A percentile compares a stretch with the other conserved stretches of the same genome.
phyloP scores from a whole-genome alignment of 2,113 vertebrate species.

The Lycaon pictus region DNA sequence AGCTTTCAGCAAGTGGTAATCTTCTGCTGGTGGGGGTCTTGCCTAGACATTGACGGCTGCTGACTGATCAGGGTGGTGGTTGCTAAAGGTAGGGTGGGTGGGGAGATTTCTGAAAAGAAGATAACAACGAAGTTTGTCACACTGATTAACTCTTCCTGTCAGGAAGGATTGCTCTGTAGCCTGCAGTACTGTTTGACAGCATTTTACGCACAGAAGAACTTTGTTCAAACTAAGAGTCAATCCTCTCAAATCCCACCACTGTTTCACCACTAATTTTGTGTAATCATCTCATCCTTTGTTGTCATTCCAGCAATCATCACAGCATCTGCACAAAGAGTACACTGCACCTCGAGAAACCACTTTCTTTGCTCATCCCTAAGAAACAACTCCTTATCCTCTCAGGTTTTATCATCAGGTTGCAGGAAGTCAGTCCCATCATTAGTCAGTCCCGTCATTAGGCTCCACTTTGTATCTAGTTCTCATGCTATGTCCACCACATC shows the following conservation, averaged over 20 bases:
- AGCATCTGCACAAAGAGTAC: not conserved
- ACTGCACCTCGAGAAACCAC: not conserved
- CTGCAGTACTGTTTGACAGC: not conserved
- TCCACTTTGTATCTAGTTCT: not conserved
- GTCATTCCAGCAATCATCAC: not conserved
- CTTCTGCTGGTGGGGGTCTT: not conserved
- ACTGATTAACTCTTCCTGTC: not conserved
- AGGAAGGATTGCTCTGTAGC: not conserved
- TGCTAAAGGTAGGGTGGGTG: not conserved
- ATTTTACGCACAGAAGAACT: not conserved
- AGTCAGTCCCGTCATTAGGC: no score
- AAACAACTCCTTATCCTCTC: not conserved
- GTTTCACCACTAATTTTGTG: not conserved
- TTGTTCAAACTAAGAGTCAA: not conserved
- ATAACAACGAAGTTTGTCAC: not conserved
- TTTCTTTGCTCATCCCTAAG: not conserved
- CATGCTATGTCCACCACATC: not conserved
- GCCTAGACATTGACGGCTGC: not conserved
- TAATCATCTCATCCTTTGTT: not conserved
- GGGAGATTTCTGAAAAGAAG: not conserved
- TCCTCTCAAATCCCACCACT: not conserved
- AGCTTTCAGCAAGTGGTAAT: not conserved
- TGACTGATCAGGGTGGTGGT: not conserved
- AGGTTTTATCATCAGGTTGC: not conserved
- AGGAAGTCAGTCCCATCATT: not conserved